phyloP scores from a whole-genome alignment of 2,113 vertebrate species.

The Phasianus colchicus region DNA sequence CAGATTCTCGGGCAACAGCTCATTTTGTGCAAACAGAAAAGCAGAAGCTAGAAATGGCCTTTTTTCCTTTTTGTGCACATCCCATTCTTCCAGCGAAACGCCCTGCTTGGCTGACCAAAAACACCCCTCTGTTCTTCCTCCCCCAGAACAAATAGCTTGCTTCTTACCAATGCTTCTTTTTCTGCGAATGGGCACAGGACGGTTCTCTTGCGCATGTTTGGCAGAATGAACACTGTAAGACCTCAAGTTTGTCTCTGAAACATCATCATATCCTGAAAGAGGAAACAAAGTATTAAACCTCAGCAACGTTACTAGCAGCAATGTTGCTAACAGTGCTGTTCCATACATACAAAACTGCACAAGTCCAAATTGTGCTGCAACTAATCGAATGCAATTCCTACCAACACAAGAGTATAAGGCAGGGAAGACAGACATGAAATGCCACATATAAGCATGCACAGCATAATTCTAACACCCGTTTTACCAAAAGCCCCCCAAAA shows the following conservation, averaged over 20 bases:
- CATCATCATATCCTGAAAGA: constrained; percentile 88
- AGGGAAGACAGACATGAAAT: neutral
- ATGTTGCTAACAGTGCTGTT: accelerated
- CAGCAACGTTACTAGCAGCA: neutral
- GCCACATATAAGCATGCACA: neutral
- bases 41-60: constrained; percentile 37
- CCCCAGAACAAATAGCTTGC: constrained; percentile 9
- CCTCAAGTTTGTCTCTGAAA: constrained; percentile 85
- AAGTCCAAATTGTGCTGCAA: neutral
- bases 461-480: neutral
- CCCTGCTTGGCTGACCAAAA: constrained; percentile 40
- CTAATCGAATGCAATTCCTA: neutral
- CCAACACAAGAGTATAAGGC: neutral
- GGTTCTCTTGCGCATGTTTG: constrained; percentile 86
- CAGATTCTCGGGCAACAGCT: constrained; percentile 36
- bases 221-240: constrained; percentile 78
- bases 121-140: neutral
- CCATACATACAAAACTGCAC: neutral
- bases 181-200: constrained; percentile 87
- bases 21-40: constrained; percentile 19
- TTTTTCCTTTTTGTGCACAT: neutral
- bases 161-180: constrained; percentile 94
- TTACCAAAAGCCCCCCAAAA: neutral
- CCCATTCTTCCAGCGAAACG: constrained; percentile 35
- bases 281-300: constrained; percentile 20